Evolutionary conservation across 1,140 invertebrate genomes (phyloP).

Genomic region (Probaryconus sp.): DNA sequence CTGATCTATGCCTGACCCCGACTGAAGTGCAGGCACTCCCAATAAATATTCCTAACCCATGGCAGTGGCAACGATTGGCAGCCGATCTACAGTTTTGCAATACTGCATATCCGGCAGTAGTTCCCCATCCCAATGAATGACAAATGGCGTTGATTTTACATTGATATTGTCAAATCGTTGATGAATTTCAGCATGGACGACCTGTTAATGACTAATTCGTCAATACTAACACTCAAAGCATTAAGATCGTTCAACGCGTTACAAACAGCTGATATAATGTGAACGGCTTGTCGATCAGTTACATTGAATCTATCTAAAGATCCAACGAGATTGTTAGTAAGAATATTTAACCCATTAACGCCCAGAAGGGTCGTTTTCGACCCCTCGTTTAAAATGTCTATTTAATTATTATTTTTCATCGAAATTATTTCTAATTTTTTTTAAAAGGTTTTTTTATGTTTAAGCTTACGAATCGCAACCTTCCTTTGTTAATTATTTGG

Average conservation of each 20-base stretch:
- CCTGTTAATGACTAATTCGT: conserved; percentile 5
- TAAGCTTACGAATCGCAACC: no score
- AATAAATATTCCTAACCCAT: conserved; percentile 9
- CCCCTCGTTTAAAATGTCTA: no score
- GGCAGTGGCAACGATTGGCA: conserved; percentile 16
- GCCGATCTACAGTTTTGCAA: conserved; percentile 23
- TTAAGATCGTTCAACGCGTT: neutral
- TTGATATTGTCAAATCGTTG: conserved; percentile 2
- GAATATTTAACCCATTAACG: no score
- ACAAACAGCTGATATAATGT: conserved; percentile 8
- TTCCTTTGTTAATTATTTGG: no score
- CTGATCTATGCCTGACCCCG: no score
- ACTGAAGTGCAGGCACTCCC: conserved; percentile 14
- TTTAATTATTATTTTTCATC: no score
- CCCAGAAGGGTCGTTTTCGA: no score
- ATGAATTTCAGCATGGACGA: conserved; percentile 10
- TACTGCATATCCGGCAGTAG: conserved; percentile 5
- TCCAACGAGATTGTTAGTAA: conserved; percentile 7
- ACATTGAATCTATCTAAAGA: conserved; percentile 13
- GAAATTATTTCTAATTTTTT: no score
- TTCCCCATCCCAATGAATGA: conserved; percentile 38
- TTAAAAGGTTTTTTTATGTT: no score
- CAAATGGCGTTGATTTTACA: no score
- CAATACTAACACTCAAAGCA: conserved; percentile 4
- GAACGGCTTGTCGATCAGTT: conserved; percentile 14